A percentile compares a stretch with the other conserved stretches of the same genome.
Conservation (phyloP, 1,140 invertebrate species). For the Linepithema humile region DNA sequence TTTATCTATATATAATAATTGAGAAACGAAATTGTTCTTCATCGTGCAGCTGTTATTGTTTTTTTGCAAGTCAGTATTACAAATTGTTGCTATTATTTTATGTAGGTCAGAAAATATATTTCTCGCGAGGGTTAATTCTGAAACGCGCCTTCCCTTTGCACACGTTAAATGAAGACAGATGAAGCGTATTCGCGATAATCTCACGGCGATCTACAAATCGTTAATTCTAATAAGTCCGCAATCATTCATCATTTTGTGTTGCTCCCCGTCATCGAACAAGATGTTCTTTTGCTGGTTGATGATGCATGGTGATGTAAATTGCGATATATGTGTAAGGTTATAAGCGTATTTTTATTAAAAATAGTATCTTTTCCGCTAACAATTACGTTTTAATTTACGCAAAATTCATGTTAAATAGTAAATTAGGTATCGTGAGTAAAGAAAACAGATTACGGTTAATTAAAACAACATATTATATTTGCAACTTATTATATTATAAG, state of each 20-base stretch:
- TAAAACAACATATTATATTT: conserved; percentile 1
- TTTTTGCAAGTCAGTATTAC: not conserved
- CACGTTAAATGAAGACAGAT: conserved; percentile 55
- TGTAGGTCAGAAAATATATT: not conserved
- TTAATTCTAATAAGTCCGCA: conserved; percentile 53
- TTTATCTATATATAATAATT: conserved; percentile 4
- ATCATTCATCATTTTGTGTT: conserved; percentile 14
- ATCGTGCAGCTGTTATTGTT: not conserved
- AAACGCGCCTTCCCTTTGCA: too few species aligned
- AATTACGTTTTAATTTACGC: conserved; percentile 2
- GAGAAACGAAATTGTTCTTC: conserved; percentile 14
- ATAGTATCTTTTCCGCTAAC: too few species aligned
- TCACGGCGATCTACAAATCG: conserved; percentile 25
- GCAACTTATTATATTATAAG: conserved; percentile 35
- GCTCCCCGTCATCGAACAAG: too few species aligned
- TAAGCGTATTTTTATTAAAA: not conserved
- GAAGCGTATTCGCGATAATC: not conserved
- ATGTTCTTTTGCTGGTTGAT: too few species aligned
- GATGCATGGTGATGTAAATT: too few species aligned
- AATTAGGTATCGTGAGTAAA: not conserved
- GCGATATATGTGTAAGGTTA: not conserved
- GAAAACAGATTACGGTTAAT: not conserved
- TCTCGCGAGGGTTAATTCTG: too few species aligned
- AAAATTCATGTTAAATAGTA: not conserved
- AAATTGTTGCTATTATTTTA: not conserved